Percentiles rank a stretch among this genome's conserved stretches.
phyloP scores from a whole-genome alignment of 2,113 vertebrate species.

The Ramphastos sulfuratus region DNA sequence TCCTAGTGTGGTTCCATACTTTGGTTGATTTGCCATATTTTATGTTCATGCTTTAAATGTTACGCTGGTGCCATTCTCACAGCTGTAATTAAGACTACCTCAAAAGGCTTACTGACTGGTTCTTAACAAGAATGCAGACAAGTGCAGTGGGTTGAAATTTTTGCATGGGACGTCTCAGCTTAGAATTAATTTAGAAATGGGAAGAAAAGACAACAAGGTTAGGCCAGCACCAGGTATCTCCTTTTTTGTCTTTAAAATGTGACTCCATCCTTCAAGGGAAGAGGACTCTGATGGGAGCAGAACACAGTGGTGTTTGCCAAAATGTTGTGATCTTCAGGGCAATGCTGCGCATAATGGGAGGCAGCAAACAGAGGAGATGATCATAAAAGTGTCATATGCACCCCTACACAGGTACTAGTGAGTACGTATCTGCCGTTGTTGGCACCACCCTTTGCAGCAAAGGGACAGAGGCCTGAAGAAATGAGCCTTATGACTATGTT shows the following conservation, averaged over 20 bases:
- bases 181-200: constrained; percentile 4
- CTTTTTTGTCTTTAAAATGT: background rate
- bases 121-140: constrained; percentile 14
- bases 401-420: background rate
- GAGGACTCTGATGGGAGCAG: background rate
- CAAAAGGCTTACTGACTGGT: constrained; percentile 8
- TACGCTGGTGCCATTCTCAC: constrained; percentile 20
- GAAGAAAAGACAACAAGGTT: background rate
- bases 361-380: background rate
- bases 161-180: background rate
- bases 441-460: background rate
- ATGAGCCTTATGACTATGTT: background rate
- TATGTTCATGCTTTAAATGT: constrained; percentile 54
- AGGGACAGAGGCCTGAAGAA: background rate
- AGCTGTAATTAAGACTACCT: constrained; percentile 33
- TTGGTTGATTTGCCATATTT: constrained; percentile 64
- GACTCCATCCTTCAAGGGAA: background rate
- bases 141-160: background rate
- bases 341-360: background rate
- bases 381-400: background rate
- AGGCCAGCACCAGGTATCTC: background rate
- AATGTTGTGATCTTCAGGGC: background rate
- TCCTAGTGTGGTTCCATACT: constrained; percentile 27
- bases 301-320: background rate
- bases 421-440: background rate